Base-by-base conservation (phyloP, 2,113 vertebrate species). In the Nicator chloris region DNA sequence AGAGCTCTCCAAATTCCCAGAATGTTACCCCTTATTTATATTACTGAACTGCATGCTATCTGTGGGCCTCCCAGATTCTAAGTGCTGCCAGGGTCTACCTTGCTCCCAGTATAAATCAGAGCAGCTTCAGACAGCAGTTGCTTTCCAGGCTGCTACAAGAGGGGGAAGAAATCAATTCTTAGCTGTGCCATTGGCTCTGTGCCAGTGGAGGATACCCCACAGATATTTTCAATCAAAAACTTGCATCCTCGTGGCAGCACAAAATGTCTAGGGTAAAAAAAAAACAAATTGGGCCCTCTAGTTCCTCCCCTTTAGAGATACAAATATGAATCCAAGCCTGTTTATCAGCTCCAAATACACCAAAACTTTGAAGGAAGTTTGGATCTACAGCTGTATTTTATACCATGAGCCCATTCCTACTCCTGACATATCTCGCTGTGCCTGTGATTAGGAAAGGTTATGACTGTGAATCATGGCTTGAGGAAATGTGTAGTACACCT, bases 391-490 rank as follows among this genome's bases (percentile, higher is more conserved):
- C 56, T 94, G 93, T 81, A 59, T 86, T 96, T 95, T 81, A 31
- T 60, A 78, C 44, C 60, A 75, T 7, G 22, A 96, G 51, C 59
- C 79, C 28, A 68, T 90, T 91, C 50, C 64, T 86, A 15, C 79
- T 90, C 64, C 82, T 95, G 93, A 64, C 92, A 88, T 80, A 94
- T 93, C 94, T 95, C 28, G 37, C 95, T 96, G 94, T 95, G 94
- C 47, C 85, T 88, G 87, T 97, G 94, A 97, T 96, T 96, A 96
- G 80, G 90, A 97, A 97, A 96, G 95, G 93, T 97, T 97, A 96
- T 95, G 71, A 49, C 88, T 93, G 81, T 96, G 96, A 97, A 97
- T 97, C 96, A 94, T 92, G 86, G 85, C 92, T 95, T 78, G 77
- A 96, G 90, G 90, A 94, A 85, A 95, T 80, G 88, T 92, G 93